A percentile compares a stretch with the other conserved stretches of the same genome.
Conservation (phyloP, 1,140 invertebrate genomes). For the Drosophila ogumai region DNA sequence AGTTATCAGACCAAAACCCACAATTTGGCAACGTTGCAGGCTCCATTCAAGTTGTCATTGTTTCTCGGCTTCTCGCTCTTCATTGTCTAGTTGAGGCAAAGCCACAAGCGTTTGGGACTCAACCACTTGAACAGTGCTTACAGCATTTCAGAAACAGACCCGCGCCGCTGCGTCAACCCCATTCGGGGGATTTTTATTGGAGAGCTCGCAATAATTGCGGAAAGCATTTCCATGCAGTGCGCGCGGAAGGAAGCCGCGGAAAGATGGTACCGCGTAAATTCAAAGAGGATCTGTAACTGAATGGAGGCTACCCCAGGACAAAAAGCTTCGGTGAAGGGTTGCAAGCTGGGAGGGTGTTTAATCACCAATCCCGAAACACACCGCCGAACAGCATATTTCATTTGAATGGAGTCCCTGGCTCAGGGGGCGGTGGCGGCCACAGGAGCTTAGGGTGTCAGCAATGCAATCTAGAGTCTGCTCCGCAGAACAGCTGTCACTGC, state of each 20-base stretch:
- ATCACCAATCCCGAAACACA: constrained; percentile 45
- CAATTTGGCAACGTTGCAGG: constrained; percentile 52
- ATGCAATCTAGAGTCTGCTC: constrained; percentile 29
- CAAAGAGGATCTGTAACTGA: constrained; percentile 68
- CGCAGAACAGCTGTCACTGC: constrained; percentile 53
- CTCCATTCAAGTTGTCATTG: constrained; percentile 15
- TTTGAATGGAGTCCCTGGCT: constrained; percentile 56
- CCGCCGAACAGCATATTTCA: constrained; percentile 51
- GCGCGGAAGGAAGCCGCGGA: constrained; percentile 11
- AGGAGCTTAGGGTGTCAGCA: constrained; percentile 63
- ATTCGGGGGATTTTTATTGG: constrained; percentile 23
- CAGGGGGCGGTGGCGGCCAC: constrained; percentile 10
- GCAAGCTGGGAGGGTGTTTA: constrained; percentile 42
- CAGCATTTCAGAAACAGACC: constrained; percentile 63
- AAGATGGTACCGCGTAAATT: constrained; percentile 53
- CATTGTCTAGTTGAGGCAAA: constrained; percentile 53
- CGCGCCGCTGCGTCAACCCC: constrained; percentile 1
- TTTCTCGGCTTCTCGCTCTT: constrained; percentile 7
- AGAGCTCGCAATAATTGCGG: constrained; percentile 69
- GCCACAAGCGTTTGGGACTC: constrained; percentile 14
- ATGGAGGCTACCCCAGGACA: constrained; percentile 38
- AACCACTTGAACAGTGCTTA: constrained; percentile 62
- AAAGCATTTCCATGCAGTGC: constrained; percentile 59
- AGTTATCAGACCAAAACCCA: constrained; percentile 63
- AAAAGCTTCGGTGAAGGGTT: constrained; percentile 7